Conservation (phyloP, 2,888 invertebrate genomes). For the Hirtodrosophila trivittata region DNA sequence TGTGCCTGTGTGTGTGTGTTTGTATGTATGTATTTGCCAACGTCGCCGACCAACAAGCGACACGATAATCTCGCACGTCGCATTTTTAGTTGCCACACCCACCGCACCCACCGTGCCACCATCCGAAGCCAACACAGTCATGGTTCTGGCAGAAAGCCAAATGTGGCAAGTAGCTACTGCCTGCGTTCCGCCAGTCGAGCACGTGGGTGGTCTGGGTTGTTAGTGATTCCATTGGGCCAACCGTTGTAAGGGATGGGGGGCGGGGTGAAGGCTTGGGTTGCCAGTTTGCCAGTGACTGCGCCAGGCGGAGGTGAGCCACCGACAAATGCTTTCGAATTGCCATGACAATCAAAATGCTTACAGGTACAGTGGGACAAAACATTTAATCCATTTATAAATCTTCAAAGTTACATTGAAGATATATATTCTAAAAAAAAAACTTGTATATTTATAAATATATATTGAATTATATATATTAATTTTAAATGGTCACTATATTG, state of each 20-base stretch:
- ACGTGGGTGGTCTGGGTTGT: conserved; percentile 46
- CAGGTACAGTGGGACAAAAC: conserved; percentile 66
- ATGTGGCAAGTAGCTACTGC: conserved; percentile 75
- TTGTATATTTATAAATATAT: too few species aligned
- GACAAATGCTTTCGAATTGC: conserved; percentile 83
- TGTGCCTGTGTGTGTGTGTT: conserved; percentile 21
- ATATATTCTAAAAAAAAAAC: too few species aligned
- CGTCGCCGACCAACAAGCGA: conserved; percentile 73
- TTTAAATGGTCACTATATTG: too few species aligned
- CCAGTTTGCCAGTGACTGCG: conserved; percentile 46
- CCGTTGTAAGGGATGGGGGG: conserved; percentile 10
- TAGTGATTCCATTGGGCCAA: conserved; percentile 12
- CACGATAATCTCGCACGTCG: conserved; percentile 81
- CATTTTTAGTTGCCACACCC: conserved; percentile 77
- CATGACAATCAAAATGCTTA: conserved; percentile 79
- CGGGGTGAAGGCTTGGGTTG: conserved; percentile 31
- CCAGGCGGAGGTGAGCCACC: conserved; percentile 61
- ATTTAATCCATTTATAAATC: too few species aligned
- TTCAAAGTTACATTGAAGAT: too few species aligned
- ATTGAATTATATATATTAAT: too few species aligned
- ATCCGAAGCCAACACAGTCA: conserved; percentile 35
- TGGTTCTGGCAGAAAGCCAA: conserved; percentile 74
- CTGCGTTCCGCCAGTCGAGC: conserved; percentile 35
- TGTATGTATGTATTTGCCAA: conserved; percentile 43
- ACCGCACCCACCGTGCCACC: conserved; percentile 43